These are phyloP conservation scores for Eurystomus gularis DNA, from an alignment of 2,113 vertebrate species.

Conservation along the genomic window DNA sequence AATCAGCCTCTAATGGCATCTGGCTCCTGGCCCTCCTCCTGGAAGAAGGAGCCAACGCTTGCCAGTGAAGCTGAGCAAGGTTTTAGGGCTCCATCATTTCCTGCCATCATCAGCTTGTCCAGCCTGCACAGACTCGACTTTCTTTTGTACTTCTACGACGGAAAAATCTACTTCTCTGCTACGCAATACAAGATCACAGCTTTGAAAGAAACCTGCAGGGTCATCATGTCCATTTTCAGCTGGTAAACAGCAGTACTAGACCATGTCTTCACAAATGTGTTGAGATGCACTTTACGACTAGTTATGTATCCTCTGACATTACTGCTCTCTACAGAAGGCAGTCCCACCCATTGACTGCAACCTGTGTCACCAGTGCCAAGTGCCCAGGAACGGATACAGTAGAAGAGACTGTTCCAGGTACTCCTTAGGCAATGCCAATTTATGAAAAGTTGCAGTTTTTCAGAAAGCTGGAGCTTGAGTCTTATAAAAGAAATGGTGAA, in stretches of 20 bases:
- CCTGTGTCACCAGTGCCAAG: not conserved
- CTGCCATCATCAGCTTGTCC: not conserved
- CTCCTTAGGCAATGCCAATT: not conserved
- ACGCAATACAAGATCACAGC: not conserved
- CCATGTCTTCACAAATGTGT: rapidly evolving
- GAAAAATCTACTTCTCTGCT: not conserved
- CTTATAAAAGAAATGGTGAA: not conserved
- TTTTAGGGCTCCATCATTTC: not conserved
- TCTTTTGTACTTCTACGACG: not conserved
- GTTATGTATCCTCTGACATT: not conserved
- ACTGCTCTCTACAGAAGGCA: not conserved
- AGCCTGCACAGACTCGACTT: not conserved
- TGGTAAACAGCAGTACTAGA: not conserved
- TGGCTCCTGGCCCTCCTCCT: not conserved
- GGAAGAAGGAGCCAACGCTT: not conserved
- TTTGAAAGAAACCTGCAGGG: not conserved
- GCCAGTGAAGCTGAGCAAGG: not conserved
- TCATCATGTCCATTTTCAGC: not conserved
- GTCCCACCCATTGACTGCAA: not conserved
- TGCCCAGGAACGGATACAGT: not conserved
- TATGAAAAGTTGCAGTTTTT: not conserved
- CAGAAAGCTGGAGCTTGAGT: not conserved
- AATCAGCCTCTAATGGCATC: not conserved
- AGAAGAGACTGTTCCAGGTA: not conserved
- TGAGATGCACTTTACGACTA: not conserved